A percentile compares a stretch with the other conserved stretches of the same genome.
phyloP scores from a whole-genome alignment of 1,140 invertebrate species.

The Mercenaria mercenaria region DNA sequence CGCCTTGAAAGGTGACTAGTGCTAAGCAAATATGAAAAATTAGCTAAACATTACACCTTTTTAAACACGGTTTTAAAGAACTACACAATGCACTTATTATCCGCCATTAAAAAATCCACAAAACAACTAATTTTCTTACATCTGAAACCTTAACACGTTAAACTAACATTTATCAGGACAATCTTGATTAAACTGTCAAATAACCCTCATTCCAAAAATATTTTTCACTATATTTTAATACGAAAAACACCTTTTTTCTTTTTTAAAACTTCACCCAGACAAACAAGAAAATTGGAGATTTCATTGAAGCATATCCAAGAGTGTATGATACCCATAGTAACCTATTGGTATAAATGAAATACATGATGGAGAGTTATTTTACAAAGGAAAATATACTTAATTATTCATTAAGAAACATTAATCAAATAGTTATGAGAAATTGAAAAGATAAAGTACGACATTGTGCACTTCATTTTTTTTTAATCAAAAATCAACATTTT shows the following conservation, averaged over 20 bases:
- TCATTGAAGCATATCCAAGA: not conserved
- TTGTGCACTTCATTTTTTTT: too few species aligned
- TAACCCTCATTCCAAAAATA: not conserved
- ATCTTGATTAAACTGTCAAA: not conserved
- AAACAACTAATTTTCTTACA: not conserved
- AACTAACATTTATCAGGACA: not conserved
- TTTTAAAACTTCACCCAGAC: not conserved
- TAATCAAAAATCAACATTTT: too few species aligned
- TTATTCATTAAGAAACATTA: too few species aligned
- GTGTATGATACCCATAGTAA: not conserved
- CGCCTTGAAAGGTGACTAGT: too few species aligned
- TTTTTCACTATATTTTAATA: not conserved
- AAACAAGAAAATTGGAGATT: not conserved
- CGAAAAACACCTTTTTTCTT: too few species aligned
- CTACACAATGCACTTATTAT: not conserved
- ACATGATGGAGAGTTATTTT: too few species aligned
- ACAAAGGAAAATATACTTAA: too few species aligned
- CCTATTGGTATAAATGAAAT: not conserved
- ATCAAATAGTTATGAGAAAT: too few species aligned
- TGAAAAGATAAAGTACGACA: too few species aligned
- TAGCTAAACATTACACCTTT: not conserved
- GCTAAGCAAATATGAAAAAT: too few species aligned
- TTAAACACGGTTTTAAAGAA: not conserved
- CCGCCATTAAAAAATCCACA: not conserved
- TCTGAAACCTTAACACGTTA: not conserved